Base-by-base conservation (phyloP, 2,888 invertebrate genomes). In the Rutpela maculata region DNA sequence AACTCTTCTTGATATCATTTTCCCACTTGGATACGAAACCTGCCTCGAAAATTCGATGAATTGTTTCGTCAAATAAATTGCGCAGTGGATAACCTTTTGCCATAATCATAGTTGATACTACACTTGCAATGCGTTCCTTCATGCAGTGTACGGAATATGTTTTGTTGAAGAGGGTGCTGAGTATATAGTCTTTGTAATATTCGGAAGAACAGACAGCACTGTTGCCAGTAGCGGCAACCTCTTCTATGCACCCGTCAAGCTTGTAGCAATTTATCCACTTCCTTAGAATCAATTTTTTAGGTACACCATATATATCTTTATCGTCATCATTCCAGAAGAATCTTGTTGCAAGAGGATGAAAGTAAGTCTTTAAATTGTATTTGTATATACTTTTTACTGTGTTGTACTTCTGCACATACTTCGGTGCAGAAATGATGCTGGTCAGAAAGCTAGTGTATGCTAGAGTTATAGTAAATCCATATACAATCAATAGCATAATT, bases 311-410 rank as follows among this genome's bases (percentile, higher is more conserved):
- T 19, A 50, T n/a, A n/a, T n/a, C n/a, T n/a, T n/a, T n/a, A 0
- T n/a, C 19, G 26, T 19, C 10, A 50, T 50, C 62, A 19, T 71
- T 50, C 6, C 6, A 3, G 17, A 71, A 71, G 26, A 19, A 22
- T 17, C 43, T n/a, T 12, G 17, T 5, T 15, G 26, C 2, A 18
- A 43, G 62, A 10, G 43, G 22, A 15, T 22, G 43, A 63, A 75
- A 62, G 68, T 70, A 56, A 19, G 77, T 73, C 0, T 74, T 74
- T 59, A 80, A 63, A 15, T 78, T 75, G 77, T n/a, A n/a, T n/a
- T n/a, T n/a, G n/a, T n/a, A n/a, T n/a, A n/a, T n/a, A n/a, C n/a
- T n/a, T n/a, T n/a, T n/a, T n/a, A n/a, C n/a, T n/a, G n/a, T n/a
- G n/a, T n/a, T n/a, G n/a, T n/a, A n/a, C n/a, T n/a, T n/a, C n/a